Base-by-base conservation (phyloP, 2,888 invertebrate species). In the Fabriciana adippe region DNA sequence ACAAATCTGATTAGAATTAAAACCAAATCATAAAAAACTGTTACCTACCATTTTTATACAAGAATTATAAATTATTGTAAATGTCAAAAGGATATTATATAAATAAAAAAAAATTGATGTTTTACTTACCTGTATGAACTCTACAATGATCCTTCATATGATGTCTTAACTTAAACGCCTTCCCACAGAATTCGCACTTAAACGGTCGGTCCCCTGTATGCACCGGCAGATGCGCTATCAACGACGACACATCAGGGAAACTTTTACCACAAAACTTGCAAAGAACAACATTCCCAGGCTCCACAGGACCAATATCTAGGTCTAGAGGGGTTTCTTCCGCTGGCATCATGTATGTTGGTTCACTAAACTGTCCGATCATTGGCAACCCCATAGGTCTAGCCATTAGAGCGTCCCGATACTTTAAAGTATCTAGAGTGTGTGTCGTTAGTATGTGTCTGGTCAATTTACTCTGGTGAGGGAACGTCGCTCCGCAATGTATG, bases 111-210 rank as follows among this genome's bases (percentile, higher is more conserved):
- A 26, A 26, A 26, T 26, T 5, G 26, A 6, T 54, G 61, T 54
- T 1, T 50, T 45, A 8, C 94, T 93, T 89, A 94, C 94, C 97
- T 78, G 97, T 97, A 88, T 97, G 97, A 73, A 97, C 97, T 82
- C 97, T 95, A 93, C 97, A 97, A 87, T 97, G 97, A 93, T 97
- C 97, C 92, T 97, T 97, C 97, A 97, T 97, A 93, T 97, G 97
- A 88, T 97, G 97, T 73, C 97, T 94, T 83, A 97, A 93, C 88
- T 97, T 97, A 94, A 97, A 97, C 78, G 97, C 97, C 92, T 97
- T 97, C 74, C 97, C 97, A 91, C 97, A 97, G 93, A 97, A 97
- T 89, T 97, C 97, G 93, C 97, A 97, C 93, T 97, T 97, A 92
- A 97, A 97, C 69, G 97, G 97, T 82, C 97, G 93, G 85, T 97